A percentile compares a stretch with the other conserved stretches of the same genome.
Evolutionary conservation across 2,888 invertebrate genomes (phyloP).

Genomic region (Dorcus parallelipipedus): DNA sequence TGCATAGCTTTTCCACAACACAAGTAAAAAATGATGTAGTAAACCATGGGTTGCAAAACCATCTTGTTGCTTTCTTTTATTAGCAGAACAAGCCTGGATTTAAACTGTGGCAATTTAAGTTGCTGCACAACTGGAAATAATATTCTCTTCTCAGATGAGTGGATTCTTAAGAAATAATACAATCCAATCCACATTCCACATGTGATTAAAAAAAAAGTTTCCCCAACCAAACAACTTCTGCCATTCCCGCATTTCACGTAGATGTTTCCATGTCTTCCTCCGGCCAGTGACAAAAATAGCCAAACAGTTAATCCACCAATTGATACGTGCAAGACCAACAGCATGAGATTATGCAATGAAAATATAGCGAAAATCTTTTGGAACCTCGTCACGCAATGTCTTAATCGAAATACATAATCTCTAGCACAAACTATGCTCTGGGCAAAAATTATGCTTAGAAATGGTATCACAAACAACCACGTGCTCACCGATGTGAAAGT

Average conservation of each 20-base stretch:
- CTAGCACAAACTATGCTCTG: slow-evolving; percentile 72
- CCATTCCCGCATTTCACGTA: slow-evolving; percentile 51
- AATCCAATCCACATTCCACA: slow-evolving; percentile 68
- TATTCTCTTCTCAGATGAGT: slow-evolving; percentile 56
- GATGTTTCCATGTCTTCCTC: slow-evolving; percentile 56
- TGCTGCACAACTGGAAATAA: slow-evolving; percentile 70
- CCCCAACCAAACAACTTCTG: slow-evolving; percentile 61
- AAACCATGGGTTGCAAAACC: slow-evolving; percentile 61
- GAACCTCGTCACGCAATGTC: slow-evolving; percentile 65
- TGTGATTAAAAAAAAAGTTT: slow-evolving; percentile 64
- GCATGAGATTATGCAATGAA: slow-evolving; percentile 57
- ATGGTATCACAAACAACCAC: slow-evolving; percentile 62
- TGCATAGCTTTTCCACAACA: slow-evolving; percentile 58
- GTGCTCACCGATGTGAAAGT: slow-evolving; percentile 62
- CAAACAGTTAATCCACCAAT: slow-evolving; percentile 67
- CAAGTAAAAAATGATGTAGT: slow-evolving; percentile 61
- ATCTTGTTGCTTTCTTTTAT: slow-evolving; percentile 58
- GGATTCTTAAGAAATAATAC: slow-evolving; percentile 58
- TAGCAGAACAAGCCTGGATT: slow-evolving; percentile 55
- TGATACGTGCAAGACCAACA: slow-evolving; percentile 57
- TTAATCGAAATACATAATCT: slow-evolving; percentile 60
- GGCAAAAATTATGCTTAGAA: slow-evolving; percentile 61
- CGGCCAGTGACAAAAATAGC: slow-evolving; percentile 65
- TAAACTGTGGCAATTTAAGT: slow-evolving; percentile 65
- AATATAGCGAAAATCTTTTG: slow-evolving; percentile 62